Percentiles rank a stretch among this genome's conserved stretches.
Evolutionary conservation across 1,140 invertebrate genomes (phyloP).

Genomic region (Drosophila triauraria): DNA sequence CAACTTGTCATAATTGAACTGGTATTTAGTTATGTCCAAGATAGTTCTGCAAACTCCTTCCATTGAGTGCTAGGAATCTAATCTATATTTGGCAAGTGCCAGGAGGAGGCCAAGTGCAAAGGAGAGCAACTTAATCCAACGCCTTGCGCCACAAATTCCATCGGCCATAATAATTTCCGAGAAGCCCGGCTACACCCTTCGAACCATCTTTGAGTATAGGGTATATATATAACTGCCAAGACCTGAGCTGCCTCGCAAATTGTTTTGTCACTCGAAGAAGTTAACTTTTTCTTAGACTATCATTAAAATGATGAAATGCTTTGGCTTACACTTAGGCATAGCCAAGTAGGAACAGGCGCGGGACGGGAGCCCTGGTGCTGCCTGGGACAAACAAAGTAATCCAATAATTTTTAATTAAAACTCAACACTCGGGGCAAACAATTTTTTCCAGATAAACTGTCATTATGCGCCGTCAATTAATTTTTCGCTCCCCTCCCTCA

Average conservation of each 20-base stretch:
- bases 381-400: constrained; percentile 70
- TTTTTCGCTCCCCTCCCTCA: constrained; percentile 56
- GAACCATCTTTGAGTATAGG: constrained; percentile 31
- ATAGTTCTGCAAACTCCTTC: constrained; percentile 5
- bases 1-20: constrained; percentile 8
- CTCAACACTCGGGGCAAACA: constrained; percentile 82
- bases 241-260: constrained; percentile 58
- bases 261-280: constrained; percentile 58
- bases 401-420: constrained; percentile 84
- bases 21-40: constrained; percentile 14
- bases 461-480: constrained; percentile 84
- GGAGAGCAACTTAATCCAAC: constrained; percentile 50
- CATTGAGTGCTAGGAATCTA: constrained; percentile 1
- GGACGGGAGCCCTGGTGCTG: background rate
- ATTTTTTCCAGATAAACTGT: constrained; percentile 84
- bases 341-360: constrained; percentile 58
- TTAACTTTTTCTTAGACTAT: constrained; percentile 53
- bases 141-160: constrained; percentile 27
- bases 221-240: constrained; percentile 19
- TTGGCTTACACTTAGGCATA: constrained; percentile 84
- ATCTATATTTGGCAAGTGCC: constrained; percentile 33
- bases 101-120: background rate
- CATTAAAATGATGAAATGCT: constrained; percentile 84
- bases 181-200: constrained; percentile 45
- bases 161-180: constrained; percentile 42